These are phyloP conservation scores for Julus scandinavius DNA, from an alignment of 2,888 invertebrate species.

Conservation along the genomic window DNA sequence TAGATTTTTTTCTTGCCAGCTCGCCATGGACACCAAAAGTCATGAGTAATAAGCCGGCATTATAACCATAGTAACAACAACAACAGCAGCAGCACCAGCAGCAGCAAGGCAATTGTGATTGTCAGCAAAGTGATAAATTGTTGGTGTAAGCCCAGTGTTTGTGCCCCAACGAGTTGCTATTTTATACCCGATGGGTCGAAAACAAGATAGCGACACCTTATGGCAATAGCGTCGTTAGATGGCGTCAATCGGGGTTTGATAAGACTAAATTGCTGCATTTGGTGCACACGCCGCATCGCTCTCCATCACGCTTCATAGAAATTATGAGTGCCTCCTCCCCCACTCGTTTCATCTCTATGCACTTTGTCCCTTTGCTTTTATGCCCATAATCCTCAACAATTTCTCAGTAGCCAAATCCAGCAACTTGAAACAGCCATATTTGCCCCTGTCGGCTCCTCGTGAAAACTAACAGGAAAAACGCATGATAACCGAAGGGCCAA, in stretches of 20 bases:
- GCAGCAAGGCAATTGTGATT: slow-evolving; percentile 33
- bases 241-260: slow-evolving; percentile 40
- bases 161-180: background rate
- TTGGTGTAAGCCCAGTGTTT: slow-evolving; percentile 9
- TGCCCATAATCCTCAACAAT: background rate
- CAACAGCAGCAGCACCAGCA: background rate
- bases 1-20: background rate
- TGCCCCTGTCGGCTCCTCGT: background rate
- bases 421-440: background rate
- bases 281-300: slow-evolving; percentile 8
- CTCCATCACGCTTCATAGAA: slow-evolving; percentile 1
- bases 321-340: slow-evolving; percentile 5
- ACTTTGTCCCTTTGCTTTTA: background rate
- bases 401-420: background rate
- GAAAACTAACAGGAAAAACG: background rate
- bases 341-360: background rate
- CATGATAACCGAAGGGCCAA: slow-evolving; percentile 7
- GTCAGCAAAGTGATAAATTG: slow-evolving; percentile 28
- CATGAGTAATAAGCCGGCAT: slow-evolving; percentile 36
- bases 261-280: slow-evolving; percentile 35
- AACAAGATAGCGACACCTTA: slow-evolving; percentile 43
- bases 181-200: background rate
- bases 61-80: slow-evolving; percentile 42
- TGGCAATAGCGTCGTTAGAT: slow-evolving; percentile 31
- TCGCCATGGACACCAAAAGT: slow-evolving; percentile 21